These are phyloP conservation scores for Aradus depressus DNA, from an alignment of 2,888 invertebrate species.

Conservation along the genomic window DNA sequence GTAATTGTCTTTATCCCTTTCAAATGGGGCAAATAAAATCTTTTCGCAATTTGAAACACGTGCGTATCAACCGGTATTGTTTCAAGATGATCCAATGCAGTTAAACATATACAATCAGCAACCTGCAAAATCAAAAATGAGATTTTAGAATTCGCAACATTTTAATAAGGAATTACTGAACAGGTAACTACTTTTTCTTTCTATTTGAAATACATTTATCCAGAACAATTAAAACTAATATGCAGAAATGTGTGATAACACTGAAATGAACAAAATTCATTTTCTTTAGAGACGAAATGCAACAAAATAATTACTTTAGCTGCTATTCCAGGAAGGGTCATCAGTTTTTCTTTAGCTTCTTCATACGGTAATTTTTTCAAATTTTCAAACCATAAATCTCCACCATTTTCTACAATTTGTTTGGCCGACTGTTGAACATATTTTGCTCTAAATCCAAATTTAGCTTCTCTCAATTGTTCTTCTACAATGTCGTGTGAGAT, in stretches of 20 bases:
- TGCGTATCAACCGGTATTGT: conserved; percentile 93
- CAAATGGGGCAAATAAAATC: conserved; percentile 67
- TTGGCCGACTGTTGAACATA: conserved; percentile 66
- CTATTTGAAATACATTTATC: neutral
- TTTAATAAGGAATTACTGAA: neutral
- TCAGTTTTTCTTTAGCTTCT: conserved; percentile 59
- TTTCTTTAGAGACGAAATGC: neutral
- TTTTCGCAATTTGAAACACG: conserved; percentile 77
- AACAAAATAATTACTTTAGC: conserved; percentile 55
- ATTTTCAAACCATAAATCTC: conserved; percentile 56
- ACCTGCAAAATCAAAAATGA: conserved; percentile 42
- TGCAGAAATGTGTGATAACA: neutral
- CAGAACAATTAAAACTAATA: neutral
- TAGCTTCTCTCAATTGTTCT: conserved; percentile 52
- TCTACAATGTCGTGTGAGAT: conserved; percentile 55
- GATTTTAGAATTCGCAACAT: neutral
- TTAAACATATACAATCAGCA: conserved; percentile 91
- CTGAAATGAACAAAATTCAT: conserved; percentile 2
- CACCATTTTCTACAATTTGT: conserved; percentile 56
- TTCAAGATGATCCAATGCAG: conserved; percentile 79
- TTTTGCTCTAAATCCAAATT: conserved; percentile 79
- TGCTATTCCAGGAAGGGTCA: conserved; percentile 78
- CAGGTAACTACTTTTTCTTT: neutral
- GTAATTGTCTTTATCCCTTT: conserved; percentile 63
- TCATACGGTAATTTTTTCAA: conserved; percentile 56